phyloP scores from a whole-genome alignment of 2,888 invertebrate genomes.

The Spodoptera littoralis region DNA sequence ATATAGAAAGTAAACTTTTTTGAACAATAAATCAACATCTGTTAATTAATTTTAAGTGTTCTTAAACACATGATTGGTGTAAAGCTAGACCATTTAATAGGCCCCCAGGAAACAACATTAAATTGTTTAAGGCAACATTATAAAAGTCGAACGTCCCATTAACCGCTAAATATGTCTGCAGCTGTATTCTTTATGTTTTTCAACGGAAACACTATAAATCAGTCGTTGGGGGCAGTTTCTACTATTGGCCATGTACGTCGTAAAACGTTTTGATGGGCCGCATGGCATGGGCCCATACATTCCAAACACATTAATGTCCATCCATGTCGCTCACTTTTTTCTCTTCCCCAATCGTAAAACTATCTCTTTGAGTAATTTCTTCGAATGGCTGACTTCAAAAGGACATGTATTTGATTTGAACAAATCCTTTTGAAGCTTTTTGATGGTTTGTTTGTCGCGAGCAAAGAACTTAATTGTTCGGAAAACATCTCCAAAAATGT shows the following conservation, averaged over 20 bases:
- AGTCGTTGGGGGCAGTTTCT: constrained; percentile 72
- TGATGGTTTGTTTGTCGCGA: constrained; percentile 27
- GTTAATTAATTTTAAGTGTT: constrained; percentile 32
- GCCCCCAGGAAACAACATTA: constrained; percentile 59
- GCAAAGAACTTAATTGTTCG: constrained; percentile 41
- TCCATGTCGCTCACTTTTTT: constrained; percentile 69
- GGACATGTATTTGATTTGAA: constrained; percentile 63
- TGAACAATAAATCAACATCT: constrained; percentile 9
- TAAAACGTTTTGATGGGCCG: constrained; percentile 81
- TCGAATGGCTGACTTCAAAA: constrained; percentile 81
- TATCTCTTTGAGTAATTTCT: constrained; percentile 80
- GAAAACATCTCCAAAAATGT: constrained; percentile 39
- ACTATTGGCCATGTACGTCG: constrained; percentile 78
- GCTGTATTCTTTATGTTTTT: constrained; percentile 80
- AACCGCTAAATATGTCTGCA: constrained; percentile 80
- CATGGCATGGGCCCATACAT: constrained; percentile 71
- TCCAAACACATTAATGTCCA: constrained; percentile 77
- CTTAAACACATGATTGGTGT: constrained; percentile 30
- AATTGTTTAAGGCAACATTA: constrained; percentile 58
- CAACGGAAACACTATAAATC: constrained; percentile 80
- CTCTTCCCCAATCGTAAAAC: constrained; percentile 70
- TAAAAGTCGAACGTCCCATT: constrained; percentile 67
- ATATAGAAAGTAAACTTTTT: background rate
- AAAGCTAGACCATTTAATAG: constrained; percentile 50
- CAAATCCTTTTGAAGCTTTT: constrained; percentile 39